Base-by-base conservation (phyloP, 1,140 invertebrate species). In the Pseudomyrmex pallidus region DNA sequence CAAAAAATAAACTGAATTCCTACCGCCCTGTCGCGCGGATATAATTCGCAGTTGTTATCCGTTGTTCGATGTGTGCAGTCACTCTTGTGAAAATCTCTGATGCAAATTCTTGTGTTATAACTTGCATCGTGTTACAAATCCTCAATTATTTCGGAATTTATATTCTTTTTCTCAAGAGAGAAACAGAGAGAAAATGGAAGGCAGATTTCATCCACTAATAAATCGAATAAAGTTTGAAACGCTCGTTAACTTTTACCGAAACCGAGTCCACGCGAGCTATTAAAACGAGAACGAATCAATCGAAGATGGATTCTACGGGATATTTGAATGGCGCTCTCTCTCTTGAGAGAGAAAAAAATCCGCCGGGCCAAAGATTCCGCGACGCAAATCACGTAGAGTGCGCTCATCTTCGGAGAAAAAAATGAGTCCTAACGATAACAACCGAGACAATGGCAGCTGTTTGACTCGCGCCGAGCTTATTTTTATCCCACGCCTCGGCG, bases 351-450 rank as follows among this genome's bases (percentile, higher is more conserved):
- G 64, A 78, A 68, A 63, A 46, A 64, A 57, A 20, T 57, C 57
- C 7, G 4, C 5, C 4, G 35, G 4, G 0, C 35, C 35, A 5
- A 35, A 68, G 52, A 77, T 25, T 76, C 74, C 46, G 15, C 17
- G 17, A 83, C 8, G 25, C 64, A 59, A 63, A 72, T 86, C 85
- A 87, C 85, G 85, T 86, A 87, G 78, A 86, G 68, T 72, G 59
- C 64, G 85, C 86, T 77, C 52, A 77, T 87, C 73, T 22, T 74
- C 13, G n/a, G 13, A 25, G 10, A 25, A 35, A 76, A 76, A 35
- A 35, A 83, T 86, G 74, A 87, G 59, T 72, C 57, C 83, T 76
- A 74, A 57, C 72, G 74, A 72, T 87, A 87, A 87, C 72, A 86
- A 61, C 50, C 72, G 52, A 77, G 85, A 77, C 86, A 83, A 87